Evolutionary conservation across 2,113 vertebrate species (phyloP), one percentile per base, ranked within the genome.

Genomic region (Embiotoca jacksoni): DNA sequence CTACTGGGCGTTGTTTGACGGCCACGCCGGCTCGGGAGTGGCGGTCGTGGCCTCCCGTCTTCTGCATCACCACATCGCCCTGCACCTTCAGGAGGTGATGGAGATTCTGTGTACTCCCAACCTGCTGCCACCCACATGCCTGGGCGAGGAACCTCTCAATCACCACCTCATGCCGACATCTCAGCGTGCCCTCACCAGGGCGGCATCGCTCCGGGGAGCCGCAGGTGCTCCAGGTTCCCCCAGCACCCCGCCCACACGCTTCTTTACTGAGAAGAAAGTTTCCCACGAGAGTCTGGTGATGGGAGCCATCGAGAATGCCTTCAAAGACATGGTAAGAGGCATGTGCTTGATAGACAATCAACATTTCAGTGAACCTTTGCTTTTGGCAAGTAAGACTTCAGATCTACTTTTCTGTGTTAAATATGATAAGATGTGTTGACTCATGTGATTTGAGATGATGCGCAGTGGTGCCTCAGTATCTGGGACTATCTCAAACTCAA

Each of bases 1-100:
- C 89, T 99, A 99, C 92, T 99, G 98, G 98, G 97, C 95, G 0
- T 75, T 99, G 72, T 99, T 99, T 6, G 98, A 99, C 15, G 98
- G 98, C 2, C 98, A 99, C 0, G 98, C 98, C 0, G 98, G 98
- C 8, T 96, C 96, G 0, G 98, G 98, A 2, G 97, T 94, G 0
- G 97, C 98, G 0, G 95, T 99, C 5, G 95, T 97, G 1, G 97
- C 97, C 0, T 96, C 98, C 9, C 96, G 93, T 50, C 91, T 98
- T 33, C 95, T 99, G 50, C 98, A 99, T 78, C 96, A 96, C 46
- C 97, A 98, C 82, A 91, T 99, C 49, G 90, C 94, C 2, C 95
- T 96, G 79, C 97, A 99, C 91, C 94, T 99, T 31, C 97, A 96
- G 92, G 97, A 97, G 81, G 95, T 99, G 0, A 89, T 95, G 90